phyloP scores from a whole-genome alignment of 2,888 invertebrate species.

The Rugalucina vietnamica region DNA sequence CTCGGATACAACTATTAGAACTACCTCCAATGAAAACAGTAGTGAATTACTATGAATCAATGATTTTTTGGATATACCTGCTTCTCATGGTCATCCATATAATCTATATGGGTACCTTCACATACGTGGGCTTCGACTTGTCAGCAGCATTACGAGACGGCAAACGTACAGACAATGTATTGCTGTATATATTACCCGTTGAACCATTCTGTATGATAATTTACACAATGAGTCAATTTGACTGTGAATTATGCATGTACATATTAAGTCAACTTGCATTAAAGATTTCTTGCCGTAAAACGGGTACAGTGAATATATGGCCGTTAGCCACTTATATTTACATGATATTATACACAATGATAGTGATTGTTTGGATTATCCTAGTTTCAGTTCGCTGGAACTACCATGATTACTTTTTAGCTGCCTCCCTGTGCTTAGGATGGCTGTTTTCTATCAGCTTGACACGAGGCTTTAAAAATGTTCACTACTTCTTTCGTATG shows the following conservation, averaged over 20 bases:
- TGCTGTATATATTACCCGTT: constrained; percentile 32
- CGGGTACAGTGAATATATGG: not conserved
- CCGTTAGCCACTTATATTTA: too few relatives aligned
- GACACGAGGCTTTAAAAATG: constrained; percentile 76
- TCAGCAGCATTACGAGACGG: constrained; percentile 14
- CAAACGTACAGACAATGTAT: not conserved
- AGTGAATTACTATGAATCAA: constrained; percentile 70
- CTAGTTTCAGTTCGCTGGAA: constrained; percentile 51
- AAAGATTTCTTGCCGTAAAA: constrained; percentile 21
- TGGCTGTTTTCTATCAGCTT: constrained; percentile 78
- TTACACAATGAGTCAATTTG: not conserved
- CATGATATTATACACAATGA: constrained; percentile 59
- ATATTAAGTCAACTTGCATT: constrained; percentile 33
- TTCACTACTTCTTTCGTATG: constrained; percentile 79
- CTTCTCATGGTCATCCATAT: constrained; percentile 75
- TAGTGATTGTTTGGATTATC: constrained; percentile 72
- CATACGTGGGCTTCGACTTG: constrained; percentile 30
- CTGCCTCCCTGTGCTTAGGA: constrained; percentile 73
- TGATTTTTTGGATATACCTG: constrained; percentile 74
- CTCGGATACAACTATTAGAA: too few relatives aligned
- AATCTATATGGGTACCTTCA: constrained; percentile 72
- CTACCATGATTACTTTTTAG: constrained; percentile 73
- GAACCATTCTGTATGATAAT: constrained; percentile 33
- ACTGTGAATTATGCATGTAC: not conserved
- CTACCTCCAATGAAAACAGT: constrained; percentile 73